Base-by-base conservation (phyloP, 2,797 vertebrate genomes). In the Enteromius treurensis region DNA sequence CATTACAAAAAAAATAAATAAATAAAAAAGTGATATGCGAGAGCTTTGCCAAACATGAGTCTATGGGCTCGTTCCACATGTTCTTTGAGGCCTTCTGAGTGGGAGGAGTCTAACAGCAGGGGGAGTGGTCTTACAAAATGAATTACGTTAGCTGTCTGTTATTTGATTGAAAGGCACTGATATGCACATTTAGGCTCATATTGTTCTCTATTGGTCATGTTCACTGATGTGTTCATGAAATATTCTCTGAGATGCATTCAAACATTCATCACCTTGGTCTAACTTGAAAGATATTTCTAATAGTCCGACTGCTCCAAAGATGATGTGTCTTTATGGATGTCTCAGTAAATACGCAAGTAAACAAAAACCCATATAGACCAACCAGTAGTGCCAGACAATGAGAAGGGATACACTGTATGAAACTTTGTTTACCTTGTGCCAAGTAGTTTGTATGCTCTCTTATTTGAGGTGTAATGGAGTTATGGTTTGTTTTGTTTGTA, bases 341-440 rank as follows among this genome's bases (percentile, higher is more conserved):
- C 55, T 60, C 21, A 32, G 32, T 73, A 26, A n/a, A 32, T 23
- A 62, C 19, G 1, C 51, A 10, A 76, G 53, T 26, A 40, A 49
- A 37, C 7, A 73, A 15, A 45, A 23, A 70, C 45, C 29, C 26
- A 47, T 26, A 49, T 62, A 53, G 55, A 77, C 55, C 71, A 73
- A 29, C 51, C 51, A 45, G 29, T 73, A 58, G 77, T 80, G 78
- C 71, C 79, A 81, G 74, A 42, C 45, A 26, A 62, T 58, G 37
- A 71, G 42, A 82, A 1, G 37, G 55, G 23, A 82, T 70, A 86
- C 45, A 78, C 77, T 78, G 40, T 68, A 49, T 77, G 74, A 79
- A 87, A 76, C 77, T 91, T 60, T 90, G 88, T 91, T 90, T 90
- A 91, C 90, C 88, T 91, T 77, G 94, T 97, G 96, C 95, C 96